A percentile compares a stretch with the other conserved stretches of the same genome.
Conservation (phyloP, 2,888 invertebrate genomes). For the Ceriagrion tenellum region DNA sequence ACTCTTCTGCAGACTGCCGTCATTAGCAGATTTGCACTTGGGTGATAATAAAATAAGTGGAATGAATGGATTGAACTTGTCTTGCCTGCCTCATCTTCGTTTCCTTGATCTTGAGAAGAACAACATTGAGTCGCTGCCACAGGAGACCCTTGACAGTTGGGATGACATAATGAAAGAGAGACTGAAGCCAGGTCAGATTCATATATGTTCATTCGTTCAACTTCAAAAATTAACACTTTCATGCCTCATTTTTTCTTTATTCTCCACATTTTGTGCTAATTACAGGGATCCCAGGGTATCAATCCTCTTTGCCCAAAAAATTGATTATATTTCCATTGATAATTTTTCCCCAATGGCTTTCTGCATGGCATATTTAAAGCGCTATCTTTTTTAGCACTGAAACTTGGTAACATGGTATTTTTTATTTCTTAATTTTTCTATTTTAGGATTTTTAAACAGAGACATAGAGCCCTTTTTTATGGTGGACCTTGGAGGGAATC, state of each 20-base stretch:
- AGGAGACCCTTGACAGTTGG: slow-evolving; percentile 73
- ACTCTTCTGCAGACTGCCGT: slow-evolving; percentile 86
- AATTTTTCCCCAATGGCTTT: too few species aligned
- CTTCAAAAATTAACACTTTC: too few species aligned
- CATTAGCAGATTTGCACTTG: slow-evolving; percentile 84
- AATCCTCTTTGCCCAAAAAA: too few species aligned
- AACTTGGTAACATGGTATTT: too few species aligned
- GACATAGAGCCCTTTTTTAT: slow-evolving; percentile 75
- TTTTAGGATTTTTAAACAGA: background rate
- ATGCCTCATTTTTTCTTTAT: too few species aligned
- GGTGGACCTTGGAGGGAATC: slow-evolving; percentile 84
- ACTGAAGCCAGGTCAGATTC: slow-evolving; percentile 3
- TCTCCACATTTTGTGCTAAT: too few species aligned
- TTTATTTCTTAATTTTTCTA: background rate
- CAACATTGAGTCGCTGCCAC: slow-evolving; percentile 81
- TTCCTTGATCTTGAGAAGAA: slow-evolving; percentile 86
- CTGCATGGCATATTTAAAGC: too few species aligned
- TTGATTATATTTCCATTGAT: too few species aligned
- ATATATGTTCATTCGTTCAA: background rate
- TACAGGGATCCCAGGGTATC: too few species aligned
- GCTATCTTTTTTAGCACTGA: too few species aligned
- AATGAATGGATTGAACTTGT: slow-evolving; percentile 82
- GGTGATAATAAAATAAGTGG: slow-evolving; percentile 78
- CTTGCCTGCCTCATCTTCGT: slow-evolving; percentile 83
- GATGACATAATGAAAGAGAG: background rate